phyloP scores from a whole-genome alignment of 1,140 invertebrate genomes.

The Drosophila fuyamai region DNA sequence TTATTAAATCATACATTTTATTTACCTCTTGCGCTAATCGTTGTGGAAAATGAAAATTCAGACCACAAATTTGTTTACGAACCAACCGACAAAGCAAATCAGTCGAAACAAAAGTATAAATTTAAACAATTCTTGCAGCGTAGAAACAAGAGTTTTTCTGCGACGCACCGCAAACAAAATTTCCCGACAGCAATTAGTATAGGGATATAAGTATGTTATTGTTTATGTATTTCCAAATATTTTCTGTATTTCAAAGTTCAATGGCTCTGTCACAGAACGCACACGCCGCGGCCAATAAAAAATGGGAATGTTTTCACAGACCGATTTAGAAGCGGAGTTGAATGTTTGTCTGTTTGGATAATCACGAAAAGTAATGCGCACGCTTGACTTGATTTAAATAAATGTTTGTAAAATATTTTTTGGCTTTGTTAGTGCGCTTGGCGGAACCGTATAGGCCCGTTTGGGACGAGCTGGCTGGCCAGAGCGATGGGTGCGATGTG shows the following conservation, averaged over 20 bases:
- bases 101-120: constrained; percentile 11
- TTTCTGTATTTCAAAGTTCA: constrained; percentile 43
- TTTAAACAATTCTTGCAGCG: constrained; percentile 53
- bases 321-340: constrained; percentile 6
- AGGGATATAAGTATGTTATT: constrained; percentile 9
- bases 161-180: constrained; percentile 38
- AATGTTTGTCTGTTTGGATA: constrained; percentile 20
- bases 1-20: constrained; percentile 5
- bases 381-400: constrained; percentile 5
- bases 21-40: constrained; percentile 28
- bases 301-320: constrained; percentile 14
- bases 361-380: constrained; percentile 16
- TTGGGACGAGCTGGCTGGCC: constrained; percentile 55
- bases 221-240: constrained; percentile 35
- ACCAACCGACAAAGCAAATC: constrained; percentile 21
- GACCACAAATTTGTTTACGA: constrained; percentile 46
- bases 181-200: constrained; percentile 24
- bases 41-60: constrained; percentile 16
- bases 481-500: constrained; percentile 52
- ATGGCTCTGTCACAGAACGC: constrained; percentile 37
- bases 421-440: constrained; percentile 12
- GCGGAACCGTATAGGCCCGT: constrained; percentile 54
- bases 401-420: neutral
- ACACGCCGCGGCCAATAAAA: constrained; percentile 47
- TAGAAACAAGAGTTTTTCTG: constrained; percentile 47